Percentiles rank a stretch among this genome's conserved stretches.
These are phyloP conservation scores for Parnassius orleans DNA, from an alignment of 2,888 invertebrate genomes.

Conservation along the genomic window DNA sequence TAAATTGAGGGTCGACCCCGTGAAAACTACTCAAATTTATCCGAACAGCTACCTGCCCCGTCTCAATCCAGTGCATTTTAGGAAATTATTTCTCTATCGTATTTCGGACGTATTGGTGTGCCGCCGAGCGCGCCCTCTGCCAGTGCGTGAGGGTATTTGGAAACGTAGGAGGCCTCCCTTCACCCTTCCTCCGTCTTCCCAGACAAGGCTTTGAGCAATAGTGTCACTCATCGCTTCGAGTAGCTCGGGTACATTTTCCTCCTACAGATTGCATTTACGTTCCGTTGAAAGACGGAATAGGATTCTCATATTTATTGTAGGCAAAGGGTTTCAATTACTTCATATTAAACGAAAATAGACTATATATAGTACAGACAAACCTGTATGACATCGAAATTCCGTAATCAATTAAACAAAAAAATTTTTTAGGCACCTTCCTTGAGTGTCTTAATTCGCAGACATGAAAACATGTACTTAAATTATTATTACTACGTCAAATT, in stretches of 20 bases:
- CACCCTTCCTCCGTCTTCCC: slow-evolving; percentile 34
- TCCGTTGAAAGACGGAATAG: slow-evolving; percentile 20
- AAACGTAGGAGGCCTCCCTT: slow-evolving; percentile 41
- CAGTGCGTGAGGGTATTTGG: slow-evolving; percentile 69
- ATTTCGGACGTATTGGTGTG: slow-evolving; percentile 66
- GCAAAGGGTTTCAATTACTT: slow-evolving; percentile 19
- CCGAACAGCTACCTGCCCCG: slow-evolving; percentile 44
- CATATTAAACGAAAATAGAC: slow-evolving; percentile 3
- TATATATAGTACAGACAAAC: too few species aligned
- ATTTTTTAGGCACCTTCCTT: too few species aligned
- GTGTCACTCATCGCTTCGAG: slow-evolving; percentile 39
- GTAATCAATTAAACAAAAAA: too few species aligned
- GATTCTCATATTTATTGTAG: slow-evolving; percentile 12
- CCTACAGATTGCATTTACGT: slow-evolving; percentile 25
- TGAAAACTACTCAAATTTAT: slow-evolving; percentile 65
- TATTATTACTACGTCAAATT: too few species aligned
- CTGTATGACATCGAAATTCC: too few species aligned
- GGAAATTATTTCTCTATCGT: slow-evolving; percentile 74
- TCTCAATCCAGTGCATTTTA: slow-evolving; percentile 73
- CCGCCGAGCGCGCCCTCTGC: slow-evolving; percentile 66
- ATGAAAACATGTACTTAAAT: too few species aligned
- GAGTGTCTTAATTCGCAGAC: too few species aligned
- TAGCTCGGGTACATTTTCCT: slow-evolving; percentile 30
- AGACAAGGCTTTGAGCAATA: slow-evolving; percentile 37
- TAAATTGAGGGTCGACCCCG: slow-evolving; percentile 60